Base-by-base conservation (phyloP, 2,888 invertebrate genomes). In the Drosophila robusta region DNA sequence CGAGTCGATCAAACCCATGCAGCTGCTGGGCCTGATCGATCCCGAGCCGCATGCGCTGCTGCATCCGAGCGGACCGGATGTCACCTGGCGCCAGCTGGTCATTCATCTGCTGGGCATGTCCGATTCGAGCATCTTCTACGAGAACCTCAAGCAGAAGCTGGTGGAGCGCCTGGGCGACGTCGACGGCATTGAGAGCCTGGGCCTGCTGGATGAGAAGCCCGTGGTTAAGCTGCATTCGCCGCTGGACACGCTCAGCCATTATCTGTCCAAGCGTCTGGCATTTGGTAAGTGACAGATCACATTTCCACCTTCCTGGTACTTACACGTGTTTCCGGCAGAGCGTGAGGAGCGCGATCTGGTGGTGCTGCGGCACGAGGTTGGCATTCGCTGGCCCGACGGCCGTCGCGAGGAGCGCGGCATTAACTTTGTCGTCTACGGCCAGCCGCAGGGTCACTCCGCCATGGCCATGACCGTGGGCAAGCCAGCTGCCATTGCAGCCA, bases 391-490 rank as follows among this genome's bases (percentile, higher is more conserved):
- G 98, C 96, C 97, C 3, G 97, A 98, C 90, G 96, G 96, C 18
- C 94, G 94, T 72, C 93, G 95, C 72, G 99, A 99, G 93, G 93
- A 94, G 50, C 95, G 97, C 49, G 97, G 95, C 70, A 95, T 97
- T 52, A 97, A 96, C 73, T 95, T 99, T 93, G 97, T 99, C 0
- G 96, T 96, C 58, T 98, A 99, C 80, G 99, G 99, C 0, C 95
- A 96, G 70, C 93, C 94, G 0, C 84, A 91, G 11, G 96, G 96
- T 0, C 97, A 97, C 92, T 98, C 99, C 0, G 99, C 99, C 26
- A 99, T 99, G 99, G 96, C 98, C 0, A 95, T 96, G 88, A 97
- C 97, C 8, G 98, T 98, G 8, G 98, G 98, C 22, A 97, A 95
- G 93, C 99, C 96, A 0, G 96, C 98, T 6, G 99, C 98, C 18